phyloP scores from a whole-genome alignment of 2,888 invertebrate genomes.

The Drosophila peninsularis region DNA sequence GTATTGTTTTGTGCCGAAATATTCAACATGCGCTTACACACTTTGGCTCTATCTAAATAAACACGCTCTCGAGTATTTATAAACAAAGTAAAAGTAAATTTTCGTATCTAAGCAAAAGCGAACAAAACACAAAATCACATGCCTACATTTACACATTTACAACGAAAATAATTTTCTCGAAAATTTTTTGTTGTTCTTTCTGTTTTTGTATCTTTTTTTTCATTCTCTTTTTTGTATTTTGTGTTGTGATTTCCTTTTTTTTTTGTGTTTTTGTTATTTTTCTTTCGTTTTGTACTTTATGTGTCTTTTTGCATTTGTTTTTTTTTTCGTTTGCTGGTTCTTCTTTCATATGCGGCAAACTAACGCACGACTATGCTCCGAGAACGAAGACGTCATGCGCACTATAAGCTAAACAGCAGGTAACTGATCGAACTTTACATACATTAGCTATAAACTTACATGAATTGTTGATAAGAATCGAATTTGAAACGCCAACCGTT shows the following conservation, averaged over 20 bases:
- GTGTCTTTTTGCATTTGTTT: slow-evolving; percentile 59
- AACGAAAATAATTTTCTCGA: slow-evolving; percentile 63
- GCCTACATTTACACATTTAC: slow-evolving; percentile 39
- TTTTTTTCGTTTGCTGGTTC: slow-evolving; percentile 82
- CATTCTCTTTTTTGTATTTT: slow-evolving; percentile 39
- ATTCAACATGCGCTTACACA: slow-evolving; percentile 61
- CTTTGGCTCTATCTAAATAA: slow-evolving; percentile 70
- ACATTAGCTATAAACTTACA: slow-evolving; percentile 19
- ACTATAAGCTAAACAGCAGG: slow-evolving; percentile 95
- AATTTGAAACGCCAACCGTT: slow-evolving; percentile 16
- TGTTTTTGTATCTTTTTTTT: slow-evolving; percentile 27
- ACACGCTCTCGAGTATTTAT: slow-evolving; percentile 61
- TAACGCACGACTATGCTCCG: slow-evolving; percentile 90
- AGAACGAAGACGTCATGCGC: slow-evolving; percentile 93
- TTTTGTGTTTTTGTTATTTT: slow-evolving; percentile 57
- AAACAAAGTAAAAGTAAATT: slow-evolving; percentile 50
- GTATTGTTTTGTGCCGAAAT: slow-evolving; percentile 23
- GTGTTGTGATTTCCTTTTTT: slow-evolving; percentile 47
- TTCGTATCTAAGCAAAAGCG: slow-evolving; percentile 28
- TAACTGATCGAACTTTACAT: slow-evolving; percentile 83
- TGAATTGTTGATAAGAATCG: slow-evolving; percentile 20
- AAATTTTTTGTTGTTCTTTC: slow-evolving; percentile 43
- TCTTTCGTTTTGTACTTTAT: slow-evolving; percentile 45
- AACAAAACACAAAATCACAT: slow-evolving; percentile 21
- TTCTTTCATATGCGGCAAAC: slow-evolving; percentile 84